phyloP scores from a whole-genome alignment of 1,140 invertebrate genomes.

The Drosophila arizonae region DNA sequence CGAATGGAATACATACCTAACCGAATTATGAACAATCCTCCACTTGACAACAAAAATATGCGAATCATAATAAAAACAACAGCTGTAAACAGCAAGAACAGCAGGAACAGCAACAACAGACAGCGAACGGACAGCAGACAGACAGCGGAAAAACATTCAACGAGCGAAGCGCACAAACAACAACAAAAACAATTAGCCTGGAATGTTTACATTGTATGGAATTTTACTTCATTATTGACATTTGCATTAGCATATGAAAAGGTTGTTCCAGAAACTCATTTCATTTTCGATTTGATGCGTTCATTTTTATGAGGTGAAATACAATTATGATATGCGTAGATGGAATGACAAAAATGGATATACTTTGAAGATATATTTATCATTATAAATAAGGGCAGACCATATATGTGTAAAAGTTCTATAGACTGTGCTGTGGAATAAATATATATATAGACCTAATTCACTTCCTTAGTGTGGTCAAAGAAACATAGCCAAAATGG shows the following conservation, averaged over 20 bases:
- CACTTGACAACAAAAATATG: slow-evolving; percentile 70
- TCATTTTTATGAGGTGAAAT: not conserved
- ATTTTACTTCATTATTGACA: slow-evolving; percentile 71
- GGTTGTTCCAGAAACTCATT: slow-evolving; percentile 7
- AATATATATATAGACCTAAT: too few relatives aligned
- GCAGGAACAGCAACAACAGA: slow-evolving; percentile 17
- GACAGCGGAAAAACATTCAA: not conserved
- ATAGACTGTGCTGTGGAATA: too few relatives aligned
- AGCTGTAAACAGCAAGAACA: slow-evolving; percentile 19
- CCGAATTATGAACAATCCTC: slow-evolving; percentile 47
- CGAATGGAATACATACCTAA: slow-evolving; percentile 6
- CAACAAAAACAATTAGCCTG: slow-evolving; percentile 61
- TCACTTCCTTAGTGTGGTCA: too few relatives aligned
- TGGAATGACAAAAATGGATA: too few relatives aligned
- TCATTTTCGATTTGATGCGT: slow-evolving; percentile 5
- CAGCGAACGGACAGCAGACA: too few relatives aligned
- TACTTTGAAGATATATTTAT: not conserved
- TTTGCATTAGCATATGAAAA: slow-evolving; percentile 56
- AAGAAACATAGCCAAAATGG: too few relatives aligned
- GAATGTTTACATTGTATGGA: slow-evolving; percentile 59
- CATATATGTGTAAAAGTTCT: too few relatives aligned
- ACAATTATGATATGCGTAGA: not conserved
- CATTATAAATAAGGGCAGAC: too few relatives aligned
- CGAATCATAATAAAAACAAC: slow-evolving; percentile 50
- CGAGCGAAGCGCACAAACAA: not conserved